Evolutionary conservation across 92 coral and sea anemone genomes (phyloP), one percentile per base, ranked within the genome.

Genomic region (Epizoanthus illoricatus): DNA sequence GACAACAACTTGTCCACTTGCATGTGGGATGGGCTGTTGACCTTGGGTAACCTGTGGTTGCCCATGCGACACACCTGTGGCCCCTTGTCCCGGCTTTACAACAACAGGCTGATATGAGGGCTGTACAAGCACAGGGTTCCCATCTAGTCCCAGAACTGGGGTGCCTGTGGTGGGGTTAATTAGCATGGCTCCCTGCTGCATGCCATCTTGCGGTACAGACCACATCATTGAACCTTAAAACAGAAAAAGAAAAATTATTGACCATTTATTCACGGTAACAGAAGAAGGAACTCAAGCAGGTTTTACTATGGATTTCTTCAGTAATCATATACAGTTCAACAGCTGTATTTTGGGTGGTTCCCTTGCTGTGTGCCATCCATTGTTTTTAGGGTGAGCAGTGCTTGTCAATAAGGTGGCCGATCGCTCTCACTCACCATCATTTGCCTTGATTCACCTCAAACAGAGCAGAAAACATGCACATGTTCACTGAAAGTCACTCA

Each of bases 111-210:
- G 97, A 67, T 93, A 93, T 23, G 94, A 52, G 2, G 89, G 94
- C 81, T 93, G 97, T 73, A 93, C 86, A 17, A 92, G 76, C 58
- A 81, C 49, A 0, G 97, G 92, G 45, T 86, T 90, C 41, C 98
- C 95, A 70, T 95, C 98, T 4, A 91, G 86, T 19, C 95, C 97
- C 23, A 95, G 73, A 42, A 92, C 84, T 21, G 94, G 92, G 7
- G 92, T 70, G 62, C 97, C 98, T 75, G 92, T 91, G 65, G 69
- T 86, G 5, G 94, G 97, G 71, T 93, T 88, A 65, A 90, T 88
- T 11, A 93, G 94, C 90, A 93, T 86, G 73, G 89, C 86, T 7
- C 94, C 97, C 45, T 90, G 97, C 76, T 90, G 94, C 59, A 93
- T 65, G 19, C 90, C 64, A 36, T 93, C 97, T 33, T 85, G 87